Evolutionary conservation across 2,888 invertebrate species (phyloP).

Genomic region (Aethes cnicana): DNA sequence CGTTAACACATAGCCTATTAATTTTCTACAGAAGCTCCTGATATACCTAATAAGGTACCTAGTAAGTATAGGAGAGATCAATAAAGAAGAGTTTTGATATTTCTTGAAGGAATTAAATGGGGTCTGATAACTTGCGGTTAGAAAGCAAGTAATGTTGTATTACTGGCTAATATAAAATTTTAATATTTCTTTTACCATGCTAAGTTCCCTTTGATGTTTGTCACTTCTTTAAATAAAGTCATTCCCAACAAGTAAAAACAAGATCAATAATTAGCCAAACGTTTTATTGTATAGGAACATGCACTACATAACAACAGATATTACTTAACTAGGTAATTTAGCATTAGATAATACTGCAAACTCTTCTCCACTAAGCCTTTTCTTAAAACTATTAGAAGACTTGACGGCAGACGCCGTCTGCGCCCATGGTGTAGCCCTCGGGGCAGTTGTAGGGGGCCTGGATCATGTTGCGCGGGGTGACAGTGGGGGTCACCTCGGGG

Average conservation of each 20-base stretch:
- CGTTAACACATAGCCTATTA: too few species aligned
- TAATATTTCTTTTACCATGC: too few species aligned
- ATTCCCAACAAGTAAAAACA: not conserved
- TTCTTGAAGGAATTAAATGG: too few species aligned
- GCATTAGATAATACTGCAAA: conserved; percentile 20
- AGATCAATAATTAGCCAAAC: not conserved
- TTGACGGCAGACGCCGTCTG: conserved; percentile 48
- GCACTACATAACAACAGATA: not conserved
- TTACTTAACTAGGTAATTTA: not conserved
- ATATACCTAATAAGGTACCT: too few species aligned
- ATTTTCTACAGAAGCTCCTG: too few species aligned
- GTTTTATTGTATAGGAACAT: conserved; percentile 20
- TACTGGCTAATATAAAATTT: too few species aligned
- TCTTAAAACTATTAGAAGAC: conserved; percentile 37
- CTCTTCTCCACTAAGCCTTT: not conserved
- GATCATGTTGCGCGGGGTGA: conserved; percentile 58
- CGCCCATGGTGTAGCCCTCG: conserved; percentile 40
- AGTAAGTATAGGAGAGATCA: too few species aligned
- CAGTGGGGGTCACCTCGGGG: conserved; percentile 30
- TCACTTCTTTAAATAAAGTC: too few species aligned
- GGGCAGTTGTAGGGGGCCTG: conserved; percentile 47
- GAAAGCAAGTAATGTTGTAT: too few species aligned
- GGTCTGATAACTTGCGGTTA: too few species aligned
- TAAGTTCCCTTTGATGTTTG: too few species aligned
- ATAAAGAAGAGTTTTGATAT: too few species aligned